Base-by-base conservation (phyloP, 2,113 vertebrate genomes). In the Acrocephalus arundinaceus region DNA sequence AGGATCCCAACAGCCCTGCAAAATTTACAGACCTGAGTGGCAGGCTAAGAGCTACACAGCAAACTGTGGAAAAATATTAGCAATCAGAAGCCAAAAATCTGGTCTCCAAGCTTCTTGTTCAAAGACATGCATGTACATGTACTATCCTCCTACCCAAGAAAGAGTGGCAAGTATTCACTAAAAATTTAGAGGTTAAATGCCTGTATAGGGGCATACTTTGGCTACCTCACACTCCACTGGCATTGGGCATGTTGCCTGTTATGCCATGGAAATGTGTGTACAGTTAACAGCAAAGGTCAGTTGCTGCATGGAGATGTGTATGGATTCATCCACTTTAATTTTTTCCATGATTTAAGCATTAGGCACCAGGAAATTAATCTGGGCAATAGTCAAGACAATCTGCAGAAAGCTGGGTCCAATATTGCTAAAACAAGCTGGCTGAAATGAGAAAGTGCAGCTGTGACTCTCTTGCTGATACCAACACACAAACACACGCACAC, bases 361-460 rank as follows among this genome's bases (percentile, higher is more conserved):
- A 81, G 65, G 52, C 68, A 92, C 68, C 41, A 81, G 88, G 45
- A 92, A 96, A 96, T 95, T 94, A 93, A 90, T 90, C 76, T 90
- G 89, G 85, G 68, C 54, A 89, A 91, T 51, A 85, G 48, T 95
- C 80, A 93, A 73, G 81, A 75, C 87, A 95, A 94, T 95, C 77
- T 83, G 88, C 82, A 93, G 58, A 94, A 92, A 94, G 46, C 81
- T 85, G 58, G 52, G 85, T 85, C 85, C 85, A 81, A 19, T 75
- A 83, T 90, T 92, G 57, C 76, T 95, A 66, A 89, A 97, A 90
- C 80, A 92, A 96, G 31, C 68, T 75, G 80, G 80, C 59, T 96
- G 88, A 90, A 92, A 86, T 81, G 65, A 87, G 90, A 83, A 92
- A 88, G 79, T 93, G 70, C 88, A 95, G 87, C 93, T 94, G 82